Conservation (phyloP, 2,113 vertebrate genomes). For the Cepphus grylle region DNA sequence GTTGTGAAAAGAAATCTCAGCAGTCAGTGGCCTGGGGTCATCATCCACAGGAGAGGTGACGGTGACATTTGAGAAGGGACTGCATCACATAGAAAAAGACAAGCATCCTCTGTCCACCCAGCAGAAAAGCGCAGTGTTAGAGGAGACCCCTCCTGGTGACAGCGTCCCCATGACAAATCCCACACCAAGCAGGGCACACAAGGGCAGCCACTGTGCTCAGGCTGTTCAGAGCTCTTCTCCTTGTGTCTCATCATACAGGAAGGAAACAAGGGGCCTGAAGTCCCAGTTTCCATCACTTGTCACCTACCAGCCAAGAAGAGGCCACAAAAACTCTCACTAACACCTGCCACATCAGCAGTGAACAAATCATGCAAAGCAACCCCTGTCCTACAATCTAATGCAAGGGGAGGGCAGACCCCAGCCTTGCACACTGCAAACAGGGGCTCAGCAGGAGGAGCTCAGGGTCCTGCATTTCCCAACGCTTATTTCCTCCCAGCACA, state of each 20-base stretch:
- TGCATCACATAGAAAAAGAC: neutral
- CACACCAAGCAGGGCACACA: fast-evolving
- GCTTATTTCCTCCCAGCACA: neutral
- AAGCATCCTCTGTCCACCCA: fast-evolving
- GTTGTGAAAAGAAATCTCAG: neutral
- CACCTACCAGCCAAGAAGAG: neutral
- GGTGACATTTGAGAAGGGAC: neutral
- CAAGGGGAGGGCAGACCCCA: neutral
- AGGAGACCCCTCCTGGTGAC: neutral
- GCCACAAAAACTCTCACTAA: neutral
- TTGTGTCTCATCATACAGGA: too few relatives aligned
- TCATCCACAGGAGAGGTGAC: neutral
- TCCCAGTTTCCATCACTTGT: neutral
- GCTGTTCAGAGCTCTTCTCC: neutral
- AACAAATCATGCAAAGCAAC: neutral
- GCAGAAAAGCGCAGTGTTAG: neutral
- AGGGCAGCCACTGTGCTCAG: neutral
- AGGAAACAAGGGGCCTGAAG: neutral
- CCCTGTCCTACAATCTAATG: neutral
- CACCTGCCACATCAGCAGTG: neutral
- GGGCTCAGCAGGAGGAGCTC: neutral
- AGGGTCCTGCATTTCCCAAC: neutral
- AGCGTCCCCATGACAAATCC: neutral
- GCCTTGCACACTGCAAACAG: neutral
- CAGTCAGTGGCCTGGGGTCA: neutral